phyloP scores from a whole-genome alignment of 2,888 invertebrate species.

The Tetranychus piercei region DNA sequence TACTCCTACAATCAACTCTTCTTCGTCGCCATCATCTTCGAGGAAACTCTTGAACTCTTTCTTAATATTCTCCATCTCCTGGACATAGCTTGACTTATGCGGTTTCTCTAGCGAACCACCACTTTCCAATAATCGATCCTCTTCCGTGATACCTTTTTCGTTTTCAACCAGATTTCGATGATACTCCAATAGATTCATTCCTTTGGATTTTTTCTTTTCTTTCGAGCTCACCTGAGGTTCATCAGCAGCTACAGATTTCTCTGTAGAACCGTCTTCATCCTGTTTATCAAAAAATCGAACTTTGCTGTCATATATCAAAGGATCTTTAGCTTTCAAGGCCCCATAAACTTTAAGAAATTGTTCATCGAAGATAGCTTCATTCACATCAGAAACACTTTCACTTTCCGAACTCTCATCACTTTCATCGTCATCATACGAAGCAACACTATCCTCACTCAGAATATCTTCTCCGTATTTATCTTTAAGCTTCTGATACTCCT shows the following conservation, averaged over 20 bases:
- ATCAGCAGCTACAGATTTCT: constrained; percentile 22
- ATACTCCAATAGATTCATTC: constrained; percentile 54
- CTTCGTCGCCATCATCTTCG: constrained; percentile 32
- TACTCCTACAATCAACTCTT: constrained; percentile 32
- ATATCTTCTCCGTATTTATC: constrained; percentile 49
- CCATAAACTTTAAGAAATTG: constrained; percentile 71
- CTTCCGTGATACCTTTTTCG: constrained; percentile 30
- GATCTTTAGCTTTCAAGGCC: constrained; percentile 67
- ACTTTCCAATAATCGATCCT: constrained; percentile 21
- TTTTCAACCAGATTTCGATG: constrained; percentile 53
- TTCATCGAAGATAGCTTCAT: constrained; percentile 41
- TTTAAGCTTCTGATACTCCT: constrained; percentile 54
- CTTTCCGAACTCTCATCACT: constrained; percentile 42
- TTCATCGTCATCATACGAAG: constrained; percentile 31
- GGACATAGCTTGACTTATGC: constrained; percentile 39
- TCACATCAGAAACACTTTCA: constrained; percentile 25
- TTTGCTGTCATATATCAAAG: constrained; percentile 62
- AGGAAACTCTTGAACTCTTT: constrained; percentile 44
- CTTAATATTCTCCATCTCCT: constrained; percentile 49
- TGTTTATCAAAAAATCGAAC: constrained; percentile 45
- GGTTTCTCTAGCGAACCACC: constrained; percentile 17
- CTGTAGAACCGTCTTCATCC: constrained; percentile 14
- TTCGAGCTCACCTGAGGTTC: neutral
- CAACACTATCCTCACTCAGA: constrained; percentile 28
- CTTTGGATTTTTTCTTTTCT: constrained; percentile 36